phyloP scores from a whole-genome alignment of 2,797 vertebrate species.

The Gallinago stenura region DNA sequence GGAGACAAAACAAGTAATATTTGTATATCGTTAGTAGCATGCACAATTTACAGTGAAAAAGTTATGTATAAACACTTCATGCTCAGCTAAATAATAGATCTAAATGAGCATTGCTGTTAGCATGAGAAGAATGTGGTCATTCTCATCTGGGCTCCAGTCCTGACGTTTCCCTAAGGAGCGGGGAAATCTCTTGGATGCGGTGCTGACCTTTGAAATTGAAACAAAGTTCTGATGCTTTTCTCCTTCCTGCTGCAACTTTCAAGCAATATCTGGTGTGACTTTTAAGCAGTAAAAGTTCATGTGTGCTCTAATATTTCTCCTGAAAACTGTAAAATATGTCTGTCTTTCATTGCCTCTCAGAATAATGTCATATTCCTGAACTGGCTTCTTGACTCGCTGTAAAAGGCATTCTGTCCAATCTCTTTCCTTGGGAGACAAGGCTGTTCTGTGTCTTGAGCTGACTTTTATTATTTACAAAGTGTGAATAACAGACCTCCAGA shows the following conservation, averaged over 20 bases:
- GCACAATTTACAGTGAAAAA: background rate
- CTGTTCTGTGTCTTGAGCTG: background rate
- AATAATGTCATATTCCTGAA: background rate
- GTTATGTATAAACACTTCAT: background rate
- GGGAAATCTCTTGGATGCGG: accelerated
- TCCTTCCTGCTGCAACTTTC: background rate
- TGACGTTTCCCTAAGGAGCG: background rate
- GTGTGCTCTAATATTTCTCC: background rate
- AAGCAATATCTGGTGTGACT: background rate
- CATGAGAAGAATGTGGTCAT: background rate
- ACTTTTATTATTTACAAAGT: background rate
- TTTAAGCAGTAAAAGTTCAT: background rate
- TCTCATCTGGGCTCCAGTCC: background rate
- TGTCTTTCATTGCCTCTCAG: accelerated
- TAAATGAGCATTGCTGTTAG: background rate
- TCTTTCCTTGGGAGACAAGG: background rate
- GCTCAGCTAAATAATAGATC: background rate
- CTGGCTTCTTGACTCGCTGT: background rate
- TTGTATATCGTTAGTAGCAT: accelerated
- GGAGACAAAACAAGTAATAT: background rate
- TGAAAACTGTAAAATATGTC: background rate
- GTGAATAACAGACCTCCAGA: background rate
- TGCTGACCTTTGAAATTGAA: background rate
- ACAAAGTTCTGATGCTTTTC: background rate
- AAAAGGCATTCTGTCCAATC: background rate